These are phyloP conservation scores for Dinothrombium tinctorium DNA, from an alignment of 1,140 invertebrate genomes.

Conservation along the genomic window DNA sequence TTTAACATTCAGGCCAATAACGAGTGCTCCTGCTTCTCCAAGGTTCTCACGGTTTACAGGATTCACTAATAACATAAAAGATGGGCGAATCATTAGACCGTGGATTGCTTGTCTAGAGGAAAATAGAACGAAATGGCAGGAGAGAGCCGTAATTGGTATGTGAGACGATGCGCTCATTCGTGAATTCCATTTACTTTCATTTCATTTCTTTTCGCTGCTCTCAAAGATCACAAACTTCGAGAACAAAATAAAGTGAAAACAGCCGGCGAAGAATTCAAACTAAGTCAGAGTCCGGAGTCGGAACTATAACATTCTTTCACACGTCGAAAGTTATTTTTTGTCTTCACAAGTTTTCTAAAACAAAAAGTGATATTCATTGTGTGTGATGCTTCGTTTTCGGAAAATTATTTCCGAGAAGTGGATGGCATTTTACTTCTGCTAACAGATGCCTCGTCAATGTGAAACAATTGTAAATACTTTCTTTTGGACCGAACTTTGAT, in stretches of 20 bases:
- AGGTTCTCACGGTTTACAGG: conserved; percentile 20
- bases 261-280: background rate
- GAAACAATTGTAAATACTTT: too few relatives aligned
- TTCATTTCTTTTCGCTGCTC: background rate
- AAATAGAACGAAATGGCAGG: conserved; percentile 71
- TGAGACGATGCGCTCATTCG: background rate
- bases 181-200: background rate
- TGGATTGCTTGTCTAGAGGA: conserved; percentile 52
- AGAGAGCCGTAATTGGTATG: conserved; percentile 51
- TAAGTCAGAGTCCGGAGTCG: background rate
- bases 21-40: conserved; percentile 14
- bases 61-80: conserved; percentile 1
- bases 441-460: too few relatives aligned
- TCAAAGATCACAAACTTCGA: too few relatives aligned
- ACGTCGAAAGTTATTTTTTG: too few relatives aligned
- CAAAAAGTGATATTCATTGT: too few relatives aligned
- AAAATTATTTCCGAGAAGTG: too few relatives aligned
- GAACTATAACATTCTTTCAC: background rate
- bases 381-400: too few relatives aligned
- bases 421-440: too few relatives aligned
- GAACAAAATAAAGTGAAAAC: background rate
- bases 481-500: too few relatives aligned
- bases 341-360: too few relatives aligned
- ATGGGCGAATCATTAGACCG: conserved; percentile 41
- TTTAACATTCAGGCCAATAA: conserved; percentile 15